Base-by-base conservation (phyloP, 2,888 invertebrate species). In the Synanthedon tipuliformis region DNA sequence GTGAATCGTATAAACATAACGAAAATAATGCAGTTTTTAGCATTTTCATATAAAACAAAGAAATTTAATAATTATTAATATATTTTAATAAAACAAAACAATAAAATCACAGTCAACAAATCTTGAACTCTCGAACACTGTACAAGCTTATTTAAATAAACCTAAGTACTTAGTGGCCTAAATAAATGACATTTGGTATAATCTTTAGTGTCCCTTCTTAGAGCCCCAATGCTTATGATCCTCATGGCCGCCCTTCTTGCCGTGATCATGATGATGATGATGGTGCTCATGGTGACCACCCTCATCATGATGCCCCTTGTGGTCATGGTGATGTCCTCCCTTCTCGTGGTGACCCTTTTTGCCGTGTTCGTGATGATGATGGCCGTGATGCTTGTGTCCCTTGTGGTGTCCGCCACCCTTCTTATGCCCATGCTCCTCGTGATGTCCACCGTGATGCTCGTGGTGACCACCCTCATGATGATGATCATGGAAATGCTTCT, bases 401-500 rank as follows among this genome's bases (percentile, higher is more conserved):
- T 93, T 93, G 79, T 95, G 94, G 83, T 91, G 89, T 65, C 91
- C 91, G 23, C 93, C 93, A 56, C 95, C 95, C 81, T 95, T 93
- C 80, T 94, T 93, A 81, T 93, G 92, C 51, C 92, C 93, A 64
- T 93, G 92, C 69, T 92, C 92, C 68, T 94, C 92, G 69, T 94
- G 92, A 71, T 92, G 92, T 45, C 90, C 92, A 54, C 94, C 94
- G 68, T 95, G 93, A 63, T 93, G 92, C 70, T 93, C 93, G 71
- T 95, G 93, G 62, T 93, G 93, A 0, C 93, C 94, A 54, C 91
- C 91, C 57, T 93, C 93, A 66, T 94, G 93, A 66, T 94, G 92
- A 68, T 95, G 92, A 65, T 95, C 94, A 73, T 92, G 94, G 90
- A 94, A 95, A 71, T 95, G 93, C 69, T 95, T 94, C 66, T 95